These are phyloP conservation scores for Pseudococcus longispinus DNA, from an alignment of 2,888 invertebrate species.

Conservation along the genomic window DNA sequence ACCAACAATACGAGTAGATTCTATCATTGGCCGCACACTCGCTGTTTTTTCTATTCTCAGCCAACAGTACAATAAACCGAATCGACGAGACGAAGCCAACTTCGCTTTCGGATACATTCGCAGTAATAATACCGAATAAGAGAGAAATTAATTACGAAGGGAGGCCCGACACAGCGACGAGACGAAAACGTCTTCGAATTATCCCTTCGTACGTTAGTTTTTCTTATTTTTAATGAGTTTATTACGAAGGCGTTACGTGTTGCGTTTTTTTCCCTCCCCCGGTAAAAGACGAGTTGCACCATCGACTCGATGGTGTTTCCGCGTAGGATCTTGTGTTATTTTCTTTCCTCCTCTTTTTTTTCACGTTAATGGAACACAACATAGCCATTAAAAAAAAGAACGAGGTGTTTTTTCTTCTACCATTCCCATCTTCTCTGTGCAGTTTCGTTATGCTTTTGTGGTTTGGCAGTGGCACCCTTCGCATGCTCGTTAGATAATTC, in stretches of 20 bases:
- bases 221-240: conserved; percentile 17
- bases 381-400: conserved; percentile 8
- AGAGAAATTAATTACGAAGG: background rate
- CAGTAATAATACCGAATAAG: background rate
- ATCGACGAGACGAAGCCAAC: background rate
- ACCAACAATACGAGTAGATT: background rate
- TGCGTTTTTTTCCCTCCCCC: background rate
- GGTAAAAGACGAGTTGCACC: background rate
- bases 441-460: conserved; percentile 8
- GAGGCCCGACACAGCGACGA: background rate
- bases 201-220: background rate
- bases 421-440: background rate
- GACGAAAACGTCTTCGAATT: background rate
- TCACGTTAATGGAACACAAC: conserved; percentile 18
- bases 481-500: background rate
- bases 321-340: background rate
- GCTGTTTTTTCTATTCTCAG: background rate
- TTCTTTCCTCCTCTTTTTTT: background rate
- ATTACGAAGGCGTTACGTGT: conserved; percentile 1
- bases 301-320: background rate
- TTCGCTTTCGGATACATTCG: background rate
- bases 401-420: conserved; percentile 2
- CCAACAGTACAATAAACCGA: background rate
- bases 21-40: background rate
- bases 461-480: background rate